Evolutionary conservation across 2,113 vertebrate genomes (phyloP), one percentile per base, ranked within the genome.

Genomic region (Eonycteris spelaea): DNA sequence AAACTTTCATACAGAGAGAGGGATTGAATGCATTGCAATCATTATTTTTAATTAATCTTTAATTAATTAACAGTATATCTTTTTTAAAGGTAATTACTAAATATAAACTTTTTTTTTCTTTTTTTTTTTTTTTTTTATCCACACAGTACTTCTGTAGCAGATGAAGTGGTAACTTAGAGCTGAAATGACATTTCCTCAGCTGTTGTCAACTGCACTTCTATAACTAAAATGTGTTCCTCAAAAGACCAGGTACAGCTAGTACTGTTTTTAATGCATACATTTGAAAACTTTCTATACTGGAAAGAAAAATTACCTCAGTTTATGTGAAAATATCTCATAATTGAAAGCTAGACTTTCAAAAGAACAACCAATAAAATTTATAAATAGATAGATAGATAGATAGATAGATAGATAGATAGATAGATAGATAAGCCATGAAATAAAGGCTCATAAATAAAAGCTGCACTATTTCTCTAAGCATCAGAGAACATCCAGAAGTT

Each of bases 131-230:
- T 45, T 51, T 92, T 95, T 98, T 98, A 96, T 92, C 89, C 83
- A 92, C 97, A 97, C 97, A 97, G 90, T 97, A 92, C 77, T 97
- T 96, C 95, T 94, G 73, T 96, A 95, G 95, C 91, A 98, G 97
- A 96, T 94, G 82, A 97, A 98, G 94, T 97, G 98, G 96, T 98
- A 98, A 98, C 96, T 98, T 90, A 73, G 79, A 97, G 80, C 95
- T 95, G 91, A 98, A 98, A 96, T 96, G 93, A 94, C 91, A 91
- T 98, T 98, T 98, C 96, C 93, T 97, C 61, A 95, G 80, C 96
- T 97, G 96, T 97, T 98, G 97, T 95, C 97, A 98, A 90, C 91
- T 97, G 73, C 82, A 83, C 74, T 98, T 98, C 96, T 92, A 51
- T 85, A 94, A 98, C 95, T 97, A 96, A 98, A 98, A 97, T 61